Evolutionary conservation across 2,797 vertebrate genomes (phyloP).

Genomic region (Lepilemur septentrionalis): DNA sequence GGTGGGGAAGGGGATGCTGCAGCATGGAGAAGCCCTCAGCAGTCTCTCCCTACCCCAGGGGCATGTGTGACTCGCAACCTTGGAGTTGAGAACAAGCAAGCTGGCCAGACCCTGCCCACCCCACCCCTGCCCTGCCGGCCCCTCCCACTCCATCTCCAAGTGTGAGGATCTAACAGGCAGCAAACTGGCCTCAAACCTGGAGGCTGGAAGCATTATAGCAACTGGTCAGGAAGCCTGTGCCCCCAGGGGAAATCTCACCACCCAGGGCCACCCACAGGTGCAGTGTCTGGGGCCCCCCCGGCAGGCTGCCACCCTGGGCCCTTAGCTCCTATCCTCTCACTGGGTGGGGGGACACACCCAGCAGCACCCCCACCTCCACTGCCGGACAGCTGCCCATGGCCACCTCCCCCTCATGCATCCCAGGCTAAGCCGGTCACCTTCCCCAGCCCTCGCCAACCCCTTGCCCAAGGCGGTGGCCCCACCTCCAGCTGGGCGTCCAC

Average conservation of each 20-base stretch:
- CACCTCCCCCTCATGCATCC: not conserved
- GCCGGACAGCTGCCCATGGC: not conserved
- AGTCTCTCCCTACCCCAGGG: not conserved
- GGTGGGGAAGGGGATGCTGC: not conserved
- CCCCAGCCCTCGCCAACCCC: too few relatives aligned
- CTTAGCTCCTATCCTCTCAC: not conserved
- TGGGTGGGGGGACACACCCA: not conserved
- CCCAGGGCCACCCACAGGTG: conserved; percentile 74
- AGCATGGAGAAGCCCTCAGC: not conserved
- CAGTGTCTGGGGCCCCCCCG: not conserved
- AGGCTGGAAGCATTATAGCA: conserved; percentile 35
- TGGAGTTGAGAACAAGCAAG: conserved; percentile 66
- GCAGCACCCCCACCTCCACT: not conserved
- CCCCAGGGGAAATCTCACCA: not conserved
- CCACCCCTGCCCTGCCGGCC: not conserved
- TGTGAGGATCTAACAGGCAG: conserved; percentile 42
- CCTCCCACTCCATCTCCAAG: not conserved
- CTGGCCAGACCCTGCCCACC: conserved; percentile 23
- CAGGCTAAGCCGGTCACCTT: not conserved
- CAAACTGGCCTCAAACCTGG: conserved; percentile 64
- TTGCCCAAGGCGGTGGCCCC: not conserved
- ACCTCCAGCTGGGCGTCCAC: not conserved
- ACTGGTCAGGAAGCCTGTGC: not conserved
- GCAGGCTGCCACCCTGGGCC: not conserved
- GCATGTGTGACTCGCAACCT: conserved; percentile 69